Evolutionary conservation across 2,888 invertebrate species (phyloP), one percentile per base, ranked within the genome.

Genomic region (Ischnura elegans): DNA sequence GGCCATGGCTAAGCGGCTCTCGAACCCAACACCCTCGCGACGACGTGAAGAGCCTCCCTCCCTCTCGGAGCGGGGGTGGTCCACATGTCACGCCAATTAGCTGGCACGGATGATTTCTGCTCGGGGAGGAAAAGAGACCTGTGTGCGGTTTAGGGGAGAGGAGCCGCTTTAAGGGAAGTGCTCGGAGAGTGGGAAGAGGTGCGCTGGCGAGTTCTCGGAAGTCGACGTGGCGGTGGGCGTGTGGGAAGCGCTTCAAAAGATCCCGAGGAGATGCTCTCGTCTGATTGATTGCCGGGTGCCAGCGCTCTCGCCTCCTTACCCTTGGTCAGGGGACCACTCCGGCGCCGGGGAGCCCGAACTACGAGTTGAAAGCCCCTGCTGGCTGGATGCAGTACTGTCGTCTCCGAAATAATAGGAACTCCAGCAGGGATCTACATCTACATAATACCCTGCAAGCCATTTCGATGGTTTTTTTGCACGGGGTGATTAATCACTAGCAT

Each of bases 31-130:
- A 76, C 76, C 36, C 66, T 16, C 36, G 76, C 29, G 29, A 76
- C 29, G 29, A 76, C 16, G 36, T 76, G 76, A 76, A 36, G 76
- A 76, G 76, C 36, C 16, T 76, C 2, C 61, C 61, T n/a, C 36
- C 16, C 36, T 8, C 61, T n/a, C 61, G 16, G 61, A 21, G 61
- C 8, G 21, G 76, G 76, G 76, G 76, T 76, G 76, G 76, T 36
- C 76, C 76, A 76, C 76, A 76, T 76, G 76, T 76, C 76, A 76
- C 76, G 76, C 76, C 76, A 76, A 76, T 76, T 76, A 76, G 76
- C 36, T 36, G 76, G 76, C 76, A 76, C 76, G 76, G 76, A 76
- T 36, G 76, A 76, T 76, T 76, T 76, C 76, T 76, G 76, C 76
- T 25, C 25, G 61, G 76, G 76, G 36, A 76, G 76, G 16, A 16